Conservation (phyloP, 2,888 invertebrate species). For the Eumacrocentrus americanus region DNA sequence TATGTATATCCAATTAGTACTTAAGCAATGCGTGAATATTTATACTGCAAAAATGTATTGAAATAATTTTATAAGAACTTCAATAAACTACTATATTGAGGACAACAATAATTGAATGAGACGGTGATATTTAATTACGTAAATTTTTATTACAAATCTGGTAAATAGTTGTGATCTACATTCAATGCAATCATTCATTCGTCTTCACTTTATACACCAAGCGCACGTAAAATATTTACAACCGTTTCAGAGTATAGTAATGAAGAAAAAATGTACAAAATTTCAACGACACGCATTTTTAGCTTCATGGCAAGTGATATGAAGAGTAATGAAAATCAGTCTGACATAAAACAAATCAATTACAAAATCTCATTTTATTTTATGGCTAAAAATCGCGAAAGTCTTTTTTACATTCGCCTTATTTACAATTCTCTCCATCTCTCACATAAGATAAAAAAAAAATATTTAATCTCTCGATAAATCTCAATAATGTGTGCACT, state of each 20-base stretch:
- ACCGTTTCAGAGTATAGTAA: constrained; percentile 29
- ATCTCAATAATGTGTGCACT: background rate
- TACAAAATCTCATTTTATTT: constrained; percentile 27
- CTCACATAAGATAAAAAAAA: background rate
- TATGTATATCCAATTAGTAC: constrained; percentile 9
- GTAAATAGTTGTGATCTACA: constrained; percentile 46
- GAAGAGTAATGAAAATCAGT: constrained; percentile 51
- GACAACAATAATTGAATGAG: background rate
- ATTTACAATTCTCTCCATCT: background rate
- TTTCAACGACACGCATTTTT: constrained; percentile 23
- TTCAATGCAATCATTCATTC: constrained; percentile 33
- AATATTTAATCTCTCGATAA: background rate
- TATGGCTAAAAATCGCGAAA: constrained; percentile 41
- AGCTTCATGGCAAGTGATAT: constrained; percentile 45
- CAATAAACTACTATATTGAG: background rate
- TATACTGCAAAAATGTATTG: background rate
- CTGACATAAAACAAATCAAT: constrained; percentile 44
- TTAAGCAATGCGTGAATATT: background rate
- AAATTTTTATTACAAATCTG: constrained; percentile 57
- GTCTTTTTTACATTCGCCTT: background rate
- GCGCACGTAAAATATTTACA: constrained; percentile 50
- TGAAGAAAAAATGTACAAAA: constrained; percentile 25
- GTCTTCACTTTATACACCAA: constrained; percentile 42
- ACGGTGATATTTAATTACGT: constrained; percentile 12
- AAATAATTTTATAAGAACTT: too few species aligned